Base-by-base conservation (phyloP, 2,113 vertebrate species). In the Pleuronectes platessa region DNA sequence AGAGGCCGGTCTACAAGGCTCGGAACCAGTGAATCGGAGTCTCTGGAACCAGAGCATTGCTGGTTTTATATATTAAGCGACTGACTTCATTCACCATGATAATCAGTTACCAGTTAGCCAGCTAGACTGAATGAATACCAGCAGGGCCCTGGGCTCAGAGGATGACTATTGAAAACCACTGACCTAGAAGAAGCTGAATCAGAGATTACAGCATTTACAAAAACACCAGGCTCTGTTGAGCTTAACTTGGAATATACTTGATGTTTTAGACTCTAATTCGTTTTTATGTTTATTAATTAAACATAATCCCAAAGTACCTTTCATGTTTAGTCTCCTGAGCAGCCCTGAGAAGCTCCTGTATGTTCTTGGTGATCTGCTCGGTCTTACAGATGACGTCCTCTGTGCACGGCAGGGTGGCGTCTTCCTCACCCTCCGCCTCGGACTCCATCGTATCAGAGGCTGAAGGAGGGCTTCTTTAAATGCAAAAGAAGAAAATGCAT, bases 321-420 rank as follows among this genome's bases (percentile, higher is more conserved):
- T 99, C 97, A 0, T 98, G 96, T 74, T 98, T 99, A 88, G 97
- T 99, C 90, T 99, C 98, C 74, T 99, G 98, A 0, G 98, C 98
- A 0, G 98, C 98, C 71, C 97, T 88, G 42, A 99, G 88, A 67
- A 99, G 95, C 79, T 99, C 98, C 93, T 99, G 98, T 69, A 99
- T 99, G 79, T 99, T 99, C 89, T 99, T 99, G 5, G 98, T 99
- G 90, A 99, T 99, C 91, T 99, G 98, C 82, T 99, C 98, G 0
- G 98, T 99, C 85, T 98, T 99, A 72, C 97, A 95, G 88, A 99
- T 99, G 82, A 99, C 98, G 0, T 98, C 98, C 78, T 99, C 98
- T 0, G 98, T 99, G 76, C 97, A 96, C 14, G 98, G 98, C 86
- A 99, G 92, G 10, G 91, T 84, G 68, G 94, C 86, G 70, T 96